Base-by-base conservation (phyloP, 2,888 invertebrate genomes). In the Acleris holmiana region DNA sequence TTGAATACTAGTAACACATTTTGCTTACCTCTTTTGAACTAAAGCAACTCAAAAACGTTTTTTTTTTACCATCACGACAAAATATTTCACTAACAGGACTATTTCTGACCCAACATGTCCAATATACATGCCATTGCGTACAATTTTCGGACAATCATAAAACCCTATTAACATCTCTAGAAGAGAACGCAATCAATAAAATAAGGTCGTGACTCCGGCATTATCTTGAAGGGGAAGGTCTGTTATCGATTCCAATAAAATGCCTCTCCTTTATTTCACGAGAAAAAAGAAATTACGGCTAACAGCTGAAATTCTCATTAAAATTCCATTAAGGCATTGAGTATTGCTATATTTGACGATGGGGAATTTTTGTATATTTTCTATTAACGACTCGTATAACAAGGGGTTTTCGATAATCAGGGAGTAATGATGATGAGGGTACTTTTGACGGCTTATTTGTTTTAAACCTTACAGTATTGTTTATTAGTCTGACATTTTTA, bases 301-400 rank as follows among this genome's bases (percentile, higher is more conserved):
- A 80, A 78, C 78, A 79, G 80, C 82, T 80, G 82, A 85, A 86
- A 80, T 85, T 82, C 86, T 88, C 87, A 87, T 87, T 88, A 86
- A 86, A 87, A 88, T 88, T 87, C 86, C 87, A 87, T 88, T 87
- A 88, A 79, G 72, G 75, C 70, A 68, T 78, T 72, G 77, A 84
- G 82, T 83, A 82, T 79, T 74, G 63, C 56, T 56, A 56, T 63
- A 57, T 63, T 67, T 62, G 62, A 63, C 48, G 63, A 41, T 55
- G 46, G 54, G 25, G 29, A 23, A 46, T 65, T 62, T 60, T 50
- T 35, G 60, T 67, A 64, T 57, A 63, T 67, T 62, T 64, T 58
- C 61, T 21, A 64, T 63, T 64, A 67, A 50, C 56, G 60, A 67
- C 65, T 60, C 35, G 35, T 21, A 55, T 55, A 55, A 65, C 60